phyloP scores from a whole-genome alignment of 37 sponge, comb jelly and placozoan species.

The Amphimedon queenslandica region DNA sequence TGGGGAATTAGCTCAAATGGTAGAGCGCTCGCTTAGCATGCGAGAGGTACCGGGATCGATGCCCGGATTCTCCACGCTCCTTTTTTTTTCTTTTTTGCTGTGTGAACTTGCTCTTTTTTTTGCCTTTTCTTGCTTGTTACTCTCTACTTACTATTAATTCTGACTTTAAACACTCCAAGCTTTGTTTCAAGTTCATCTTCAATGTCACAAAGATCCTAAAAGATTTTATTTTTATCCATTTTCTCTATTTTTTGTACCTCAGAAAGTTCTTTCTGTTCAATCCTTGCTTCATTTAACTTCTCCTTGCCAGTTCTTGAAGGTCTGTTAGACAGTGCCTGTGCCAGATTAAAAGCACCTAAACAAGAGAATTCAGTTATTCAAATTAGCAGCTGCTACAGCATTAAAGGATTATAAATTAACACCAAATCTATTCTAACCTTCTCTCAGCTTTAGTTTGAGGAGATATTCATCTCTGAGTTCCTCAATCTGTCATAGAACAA shows the following conservation, averaged over 20 bases:
- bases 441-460: slow-evolving; percentile 61
- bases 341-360: slow-evolving; percentile 62
- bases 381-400: too few relatives aligned
- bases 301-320: slow-evolving; percentile 53
- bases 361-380: too few relatives aligned
- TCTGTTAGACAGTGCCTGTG: slow-evolving; percentile 58
- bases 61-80: slow-evolving; percentile 8
- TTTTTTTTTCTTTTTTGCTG: slow-evolving; percentile 3
- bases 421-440: slow-evolving; percentile 14
- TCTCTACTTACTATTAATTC: slow-evolving; percentile 45
- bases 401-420: not conserved
- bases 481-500: slow-evolving; percentile 73
- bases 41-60: slow-evolving; percentile 18
- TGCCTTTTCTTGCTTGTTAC: not conserved
- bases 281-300: slow-evolving; percentile 48
- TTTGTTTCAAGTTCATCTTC: slow-evolving; percentile 80
- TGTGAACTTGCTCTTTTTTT: not conserved
- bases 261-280: slow-evolving; percentile 65
- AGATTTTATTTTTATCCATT: too few relatives aligned
- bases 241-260: slow-evolving; percentile 39
- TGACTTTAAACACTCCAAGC: slow-evolving; percentile 68
- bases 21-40: slow-evolving; percentile 18
- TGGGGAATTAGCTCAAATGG: slow-evolving; percentile 14
- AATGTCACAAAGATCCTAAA: slow-evolving; percentile 66
- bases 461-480: slow-evolving; percentile 65